Evolutionary conservation across 1,140 invertebrate species (phyloP).

Genomic region (Drosophila sturtevanti): DNA sequence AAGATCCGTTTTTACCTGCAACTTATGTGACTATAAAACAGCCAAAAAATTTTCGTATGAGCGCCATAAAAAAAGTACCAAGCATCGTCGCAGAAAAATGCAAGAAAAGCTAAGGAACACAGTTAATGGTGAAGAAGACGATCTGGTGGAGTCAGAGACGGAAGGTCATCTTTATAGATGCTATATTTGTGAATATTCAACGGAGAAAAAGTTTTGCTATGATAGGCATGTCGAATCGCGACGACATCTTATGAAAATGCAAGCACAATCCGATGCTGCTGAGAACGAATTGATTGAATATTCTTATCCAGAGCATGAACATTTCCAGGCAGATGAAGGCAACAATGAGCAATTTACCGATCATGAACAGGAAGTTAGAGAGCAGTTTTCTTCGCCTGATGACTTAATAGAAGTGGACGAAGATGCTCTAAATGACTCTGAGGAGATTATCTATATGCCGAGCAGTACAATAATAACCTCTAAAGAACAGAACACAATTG

Average conservation of each 20-base stretch:
- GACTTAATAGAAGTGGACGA: constrained; percentile 11
- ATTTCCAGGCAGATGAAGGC: background rate
- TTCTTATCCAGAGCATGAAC: background rate
- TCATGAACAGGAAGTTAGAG: constrained; percentile 14
- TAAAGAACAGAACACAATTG: background rate
- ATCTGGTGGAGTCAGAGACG: background rate
- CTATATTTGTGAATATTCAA: background rate
- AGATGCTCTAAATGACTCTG: background rate
- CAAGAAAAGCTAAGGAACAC: background rate
- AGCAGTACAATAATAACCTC: background rate
- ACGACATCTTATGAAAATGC: background rate
- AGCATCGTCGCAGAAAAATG: background rate
- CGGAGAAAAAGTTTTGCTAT: background rate
- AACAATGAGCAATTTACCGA: background rate
- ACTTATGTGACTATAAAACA: constrained; percentile 32
- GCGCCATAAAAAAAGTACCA: constrained; percentile 24
- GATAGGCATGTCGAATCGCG: background rate
- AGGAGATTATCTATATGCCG: constrained; percentile 31
- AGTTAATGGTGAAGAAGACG: background rate
- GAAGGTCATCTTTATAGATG: background rate
- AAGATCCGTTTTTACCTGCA: constrained; percentile 16
- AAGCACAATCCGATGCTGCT: background rate
- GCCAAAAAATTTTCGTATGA: constrained; percentile 25
- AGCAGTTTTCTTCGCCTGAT: background rate
- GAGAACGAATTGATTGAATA: background rate